Percentiles rank a stretch among this genome's conserved stretches.
phyloP scores from a whole-genome alignment of 2,113 vertebrate genomes.

The Falco punctatus region DNA sequence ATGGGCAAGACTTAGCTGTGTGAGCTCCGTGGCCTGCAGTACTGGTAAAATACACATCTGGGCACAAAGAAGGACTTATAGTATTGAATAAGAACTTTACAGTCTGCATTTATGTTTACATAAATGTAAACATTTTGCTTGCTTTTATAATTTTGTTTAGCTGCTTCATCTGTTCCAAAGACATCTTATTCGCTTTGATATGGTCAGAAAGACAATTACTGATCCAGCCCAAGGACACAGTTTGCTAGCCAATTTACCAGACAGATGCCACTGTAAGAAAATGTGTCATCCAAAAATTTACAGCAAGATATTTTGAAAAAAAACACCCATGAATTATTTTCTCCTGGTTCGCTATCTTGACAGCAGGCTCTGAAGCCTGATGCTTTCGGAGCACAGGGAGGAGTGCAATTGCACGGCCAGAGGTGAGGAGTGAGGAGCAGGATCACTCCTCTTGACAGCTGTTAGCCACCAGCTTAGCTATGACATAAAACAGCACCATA shows the following conservation, averaged over 20 bases:
- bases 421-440: not conserved
- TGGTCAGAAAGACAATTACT: not conserved
- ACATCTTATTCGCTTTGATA: not conserved
- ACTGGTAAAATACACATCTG: not conserved
- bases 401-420: fast-evolving
- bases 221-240: not conserved
- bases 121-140: not conserved
- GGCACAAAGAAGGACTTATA: not conserved
- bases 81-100: not conserved
- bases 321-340: not conserved
- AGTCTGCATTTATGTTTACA: not conserved
- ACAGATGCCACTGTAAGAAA: not conserved
- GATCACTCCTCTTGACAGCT: not conserved
- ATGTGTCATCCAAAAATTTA: not conserved
- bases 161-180: not conserved
- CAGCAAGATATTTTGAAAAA: not conserved
- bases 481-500: not conserved
- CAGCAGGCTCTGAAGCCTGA: not conserved
- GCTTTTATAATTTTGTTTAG: not conserved
- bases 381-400: not conserved
- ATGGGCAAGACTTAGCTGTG: not conserved
- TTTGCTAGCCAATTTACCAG: not conserved
- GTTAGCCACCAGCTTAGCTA: not conserved
- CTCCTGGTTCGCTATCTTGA: not conserved
- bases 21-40: fast-evolving